Evolutionary conservation across 2,113 vertebrate genomes (phyloP), one percentile per base, ranked within the genome.

Genomic region (Platysteira castanea): DNA sequence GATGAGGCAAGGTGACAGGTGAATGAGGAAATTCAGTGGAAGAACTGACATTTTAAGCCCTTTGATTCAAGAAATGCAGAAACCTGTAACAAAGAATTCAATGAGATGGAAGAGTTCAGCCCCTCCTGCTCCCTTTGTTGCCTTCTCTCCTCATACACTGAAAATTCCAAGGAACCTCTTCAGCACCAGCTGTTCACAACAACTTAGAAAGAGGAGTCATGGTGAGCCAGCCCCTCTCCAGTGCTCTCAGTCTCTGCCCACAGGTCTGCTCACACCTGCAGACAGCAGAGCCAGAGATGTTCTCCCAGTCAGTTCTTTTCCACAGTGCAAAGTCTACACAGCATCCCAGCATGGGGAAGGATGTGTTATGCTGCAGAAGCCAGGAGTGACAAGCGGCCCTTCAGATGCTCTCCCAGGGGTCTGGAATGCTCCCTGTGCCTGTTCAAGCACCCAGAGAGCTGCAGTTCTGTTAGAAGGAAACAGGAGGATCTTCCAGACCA

Each of bases 21-120:
- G 59, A 96, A 80, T 53, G 63, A 93, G 71, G 90, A 68, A 73
- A 61, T 91, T 39, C 37, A 41, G 46, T 30, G 21, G 41, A 33
- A 96, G 53, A 65, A 61, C 65, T 83, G 95, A 93, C 67, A 57
- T 85, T 94, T 90, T 86, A 95, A 96, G 81, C 47, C 57, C 74
- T 87, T 70, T 30, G 53, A 31, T 39, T 95, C 24, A 78, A 78
- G 59, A 96, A 96, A 91, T 39, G 39, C 70, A 87, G 78, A 94
- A 90, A 86, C 33, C 52, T 87, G 53, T 87, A 88, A 94, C 37
- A 28, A 93, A 64, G 78, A 80, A 81, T 53, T 86, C 77, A 89
- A 41, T 60, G 44, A 70, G 80, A 89, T 30, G 35, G 33, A 85
- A 37, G 49, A 79, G 37, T 42, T 77, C 6, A 6, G 49, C 50